Evolutionary conservation across 1,140 invertebrate genomes (phyloP).

Genomic region (Ephestia elutella): DNA sequence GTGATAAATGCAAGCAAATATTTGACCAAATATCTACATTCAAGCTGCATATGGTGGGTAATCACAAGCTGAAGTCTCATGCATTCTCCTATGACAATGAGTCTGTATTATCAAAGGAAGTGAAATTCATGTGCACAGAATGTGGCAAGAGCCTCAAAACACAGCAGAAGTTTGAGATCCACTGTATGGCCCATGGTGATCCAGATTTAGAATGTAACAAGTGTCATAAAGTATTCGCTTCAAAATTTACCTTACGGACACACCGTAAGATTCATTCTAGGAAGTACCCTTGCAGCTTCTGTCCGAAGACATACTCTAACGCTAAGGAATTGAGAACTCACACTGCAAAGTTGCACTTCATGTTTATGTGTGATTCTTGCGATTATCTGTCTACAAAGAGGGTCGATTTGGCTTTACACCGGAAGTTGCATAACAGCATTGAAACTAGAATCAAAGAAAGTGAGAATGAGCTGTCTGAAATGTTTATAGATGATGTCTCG

Average conservation of each 20-base stretch:
- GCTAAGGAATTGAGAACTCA: constrained; percentile 41
- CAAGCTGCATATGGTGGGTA: constrained; percentile 47
- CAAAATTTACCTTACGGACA: constrained; percentile 57
- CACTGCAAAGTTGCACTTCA: constrained; percentile 42
- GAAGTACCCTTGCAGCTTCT: constrained; percentile 71
- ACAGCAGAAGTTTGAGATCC: constrained; percentile 52
- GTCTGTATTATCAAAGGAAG: constrained; percentile 16
- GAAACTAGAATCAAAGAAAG: neutral
- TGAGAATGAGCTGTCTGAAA: constrained; percentile 11
- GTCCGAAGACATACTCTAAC: constrained; percentile 42
- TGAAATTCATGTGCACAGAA: constrained; percentile 47
- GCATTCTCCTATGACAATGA: constrained; percentile 7
- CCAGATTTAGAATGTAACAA: constrained; percentile 63
- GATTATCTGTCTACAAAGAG: constrained; percentile 32
- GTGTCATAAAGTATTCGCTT: constrained; percentile 67
- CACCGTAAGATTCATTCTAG: constrained; percentile 75
- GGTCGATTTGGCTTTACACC: constrained; percentile 32
- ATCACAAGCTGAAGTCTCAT: constrained; percentile 29
- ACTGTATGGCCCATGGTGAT: constrained; percentile 58
- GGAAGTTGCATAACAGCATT: constrained; percentile 19
- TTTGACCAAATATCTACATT: constrained; percentile 54
- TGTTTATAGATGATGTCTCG: constrained; percentile 14
- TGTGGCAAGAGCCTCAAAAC: constrained; percentile 61
- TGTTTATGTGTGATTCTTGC: constrained; percentile 49
- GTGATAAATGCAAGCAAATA: constrained; percentile 60